Evolutionary conservation across 2,113 vertebrate species (phyloP), one percentile per base, ranked within the genome.

Genomic region (Rhinopithecus roxellana): DNA sequence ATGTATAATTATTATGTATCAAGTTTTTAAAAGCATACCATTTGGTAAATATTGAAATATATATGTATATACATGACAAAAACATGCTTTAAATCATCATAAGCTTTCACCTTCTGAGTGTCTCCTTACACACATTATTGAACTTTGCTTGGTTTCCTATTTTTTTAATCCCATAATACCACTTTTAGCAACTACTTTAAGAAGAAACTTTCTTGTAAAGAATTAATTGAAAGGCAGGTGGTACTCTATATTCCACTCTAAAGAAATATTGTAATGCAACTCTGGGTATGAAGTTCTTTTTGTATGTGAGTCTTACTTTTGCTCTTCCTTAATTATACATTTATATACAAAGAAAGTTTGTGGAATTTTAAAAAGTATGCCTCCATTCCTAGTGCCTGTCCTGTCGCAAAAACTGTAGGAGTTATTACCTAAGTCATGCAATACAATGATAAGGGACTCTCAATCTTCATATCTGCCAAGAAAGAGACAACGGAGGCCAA

Each of bases 161-260:
- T 30, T 30, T 43, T 32, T 90, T 95, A 64, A 87, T 81, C 69
- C 90, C n/a, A 23, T 27, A 86, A 70, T 35, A 23, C 10, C 40
- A 52, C 22, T 45, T 90, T 95, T 70, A 86, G 84, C 14, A 2
- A 89, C 78, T n/a, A 67, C 89, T 96, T 94, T 22, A 82, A 92
- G 78, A 85, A 64, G 25, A 86, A 48, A 2, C 32, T 67, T 93
- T 92, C 86, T 82, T 81, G 27, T n/a, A 89, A 93, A 86, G n/a
- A 90, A 27, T 88, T 74, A 38, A 87, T 52, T 3, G 4, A 52
- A 83, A 90, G 40, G 38, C 22, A 90, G 12, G 7, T 67, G 45
- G 75, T 48, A 74, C 1, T 79, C 61, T 77, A 17, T 69, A 78
- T 74, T 89, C 55, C 81, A 32, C 27, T 84, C 59, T 43, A 72